Conservation (phyloP, 2,797 vertebrate species). For the Anniella stebbinsi region DNA sequence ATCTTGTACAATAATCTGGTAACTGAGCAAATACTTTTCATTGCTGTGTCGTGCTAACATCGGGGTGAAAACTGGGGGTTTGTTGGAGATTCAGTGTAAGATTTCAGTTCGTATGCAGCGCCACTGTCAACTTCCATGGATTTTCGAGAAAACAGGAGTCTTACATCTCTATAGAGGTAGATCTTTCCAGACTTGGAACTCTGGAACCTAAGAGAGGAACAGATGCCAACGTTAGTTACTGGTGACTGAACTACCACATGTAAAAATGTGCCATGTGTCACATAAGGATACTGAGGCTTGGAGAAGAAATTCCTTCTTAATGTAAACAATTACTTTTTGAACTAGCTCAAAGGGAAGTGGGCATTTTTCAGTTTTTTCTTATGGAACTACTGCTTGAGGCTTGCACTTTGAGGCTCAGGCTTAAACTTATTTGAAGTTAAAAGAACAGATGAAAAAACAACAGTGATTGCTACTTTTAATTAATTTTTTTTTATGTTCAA, state of each 20-base stretch:
- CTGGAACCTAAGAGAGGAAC: slow-evolving; percentile 90
- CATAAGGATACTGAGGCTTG: background rate
- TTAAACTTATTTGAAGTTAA: background rate
- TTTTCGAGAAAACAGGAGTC: slow-evolving; percentile 98
- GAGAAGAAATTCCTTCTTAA: slow-evolving; percentile 5
- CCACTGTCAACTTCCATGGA: slow-evolving; percentile 99
- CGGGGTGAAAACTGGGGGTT: slow-evolving; percentile 95
- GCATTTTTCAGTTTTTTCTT: slow-evolving; percentile 13
- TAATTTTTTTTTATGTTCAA: background rate
- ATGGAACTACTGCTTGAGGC: background rate
- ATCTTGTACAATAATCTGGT: slow-evolving; percentile 61
- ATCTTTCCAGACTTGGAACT: slow-evolving; percentile 99
- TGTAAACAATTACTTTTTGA: slow-evolving; percentile 43
- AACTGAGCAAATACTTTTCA: slow-evolving; percentile 58
- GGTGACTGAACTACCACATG: background rate
- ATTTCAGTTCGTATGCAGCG: slow-evolving; percentile 99
- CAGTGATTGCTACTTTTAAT: background rate
- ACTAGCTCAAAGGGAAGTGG: background rate
- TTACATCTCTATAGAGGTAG: slow-evolving; percentile 99
- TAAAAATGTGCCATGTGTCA: background rate
- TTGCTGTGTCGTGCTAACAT: slow-evolving; percentile 83
- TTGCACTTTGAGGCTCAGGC: background rate
- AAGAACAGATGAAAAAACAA: background rate
- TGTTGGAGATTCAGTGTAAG: slow-evolving; percentile 95
- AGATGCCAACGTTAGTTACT: slow-evolving; percentile 25